A percentile compares a stretch with the other conserved stretches of the same genome.
These are phyloP conservation scores for Cyprinella venusta DNA, from an alignment of 2,797 vertebrate species.

Conservation along the genomic window DNA sequence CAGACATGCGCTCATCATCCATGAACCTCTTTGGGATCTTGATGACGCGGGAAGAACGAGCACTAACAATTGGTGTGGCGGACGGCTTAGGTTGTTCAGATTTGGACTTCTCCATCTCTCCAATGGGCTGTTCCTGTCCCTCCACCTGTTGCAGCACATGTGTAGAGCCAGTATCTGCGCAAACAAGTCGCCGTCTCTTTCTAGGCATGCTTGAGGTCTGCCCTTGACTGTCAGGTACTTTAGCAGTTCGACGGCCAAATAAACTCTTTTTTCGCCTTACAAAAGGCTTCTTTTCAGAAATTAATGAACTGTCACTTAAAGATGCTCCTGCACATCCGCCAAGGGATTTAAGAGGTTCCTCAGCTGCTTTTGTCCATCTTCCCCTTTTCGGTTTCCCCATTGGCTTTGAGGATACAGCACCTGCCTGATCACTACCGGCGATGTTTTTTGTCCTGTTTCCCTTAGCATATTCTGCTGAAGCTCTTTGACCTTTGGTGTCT, in stretches of 20 bases:
- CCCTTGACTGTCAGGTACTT: neutral
- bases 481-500: slow-evolving; percentile 58
- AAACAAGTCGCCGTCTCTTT: slow-evolving; percentile 37
- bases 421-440: slow-evolving; percentile 47
- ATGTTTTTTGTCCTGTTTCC: slow-evolving; percentile 41
- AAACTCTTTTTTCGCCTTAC: slow-evolving; percentile 57
- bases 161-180: slow-evolving; percentile 63
- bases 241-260: slow-evolving; percentile 55
- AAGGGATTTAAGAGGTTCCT: slow-evolving; percentile 62
- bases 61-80: slow-evolving; percentile 73
- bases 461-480: neutral
- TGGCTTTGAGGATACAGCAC: slow-evolving; percentile 52
- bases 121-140: slow-evolving; percentile 32
- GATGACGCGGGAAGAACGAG: slow-evolving; percentile 87
- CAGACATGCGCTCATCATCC: slow-evolving; percentile 79
- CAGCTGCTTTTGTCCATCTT: slow-evolving; percentile 61
- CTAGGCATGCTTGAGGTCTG: slow-evolving; percentile 36
- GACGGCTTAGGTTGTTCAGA: slow-evolving; percentile 52
- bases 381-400: slow-evolving; percentile 63
- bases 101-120: slow-evolving; percentile 50
- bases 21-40: slow-evolving; percentile 89
- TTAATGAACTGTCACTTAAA: neutral
- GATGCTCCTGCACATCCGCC: slow-evolving; percentile 50
- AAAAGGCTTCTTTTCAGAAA: neutral
- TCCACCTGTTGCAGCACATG: slow-evolving; percentile 63